Conservation (phyloP, 2,888 invertebrate species). For the Lacanobia wlatinum region DNA sequence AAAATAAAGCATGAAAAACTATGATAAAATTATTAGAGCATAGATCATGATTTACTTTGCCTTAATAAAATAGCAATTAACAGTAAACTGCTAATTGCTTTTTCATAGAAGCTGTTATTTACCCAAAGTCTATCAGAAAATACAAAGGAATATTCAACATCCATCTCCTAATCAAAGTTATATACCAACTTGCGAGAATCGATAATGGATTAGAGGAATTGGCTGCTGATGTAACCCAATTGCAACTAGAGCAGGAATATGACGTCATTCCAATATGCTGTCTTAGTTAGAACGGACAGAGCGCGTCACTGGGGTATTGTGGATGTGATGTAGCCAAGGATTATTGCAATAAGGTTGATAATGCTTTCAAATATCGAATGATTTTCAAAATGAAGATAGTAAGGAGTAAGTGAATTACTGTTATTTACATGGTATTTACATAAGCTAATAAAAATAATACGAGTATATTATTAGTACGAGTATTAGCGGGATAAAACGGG, state of each 20-base stretch:
- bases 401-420: too few species aligned
- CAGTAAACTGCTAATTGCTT: not conserved
- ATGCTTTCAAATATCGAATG: not conserved
- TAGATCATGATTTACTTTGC: too few species aligned
- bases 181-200: slow-evolving; percentile 30
- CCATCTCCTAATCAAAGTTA: slow-evolving; percentile 14
- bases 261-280: slow-evolving; percentile 38
- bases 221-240: slow-evolving; percentile 44
- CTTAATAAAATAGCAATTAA: too few species aligned
- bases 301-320: slow-evolving; percentile 35
- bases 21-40: too few species aligned
- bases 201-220: slow-evolving; percentile 53
- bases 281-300: slow-evolving; percentile 37
- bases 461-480: too few species aligned
- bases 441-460: not conserved
- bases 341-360: not conserved
- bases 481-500: too few species aligned
- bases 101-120: not conserved
- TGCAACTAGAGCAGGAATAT: slow-evolving; percentile 49
- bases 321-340: not conserved
- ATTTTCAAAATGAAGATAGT: too few species aligned
- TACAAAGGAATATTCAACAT: slow-evolving; percentile 8
- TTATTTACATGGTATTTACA: too few species aligned
- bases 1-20: not conserved
- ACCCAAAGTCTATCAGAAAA: not conserved